Base-by-base conservation (phyloP, 2,797 vertebrate species). In the Acanthis flammea region DNA sequence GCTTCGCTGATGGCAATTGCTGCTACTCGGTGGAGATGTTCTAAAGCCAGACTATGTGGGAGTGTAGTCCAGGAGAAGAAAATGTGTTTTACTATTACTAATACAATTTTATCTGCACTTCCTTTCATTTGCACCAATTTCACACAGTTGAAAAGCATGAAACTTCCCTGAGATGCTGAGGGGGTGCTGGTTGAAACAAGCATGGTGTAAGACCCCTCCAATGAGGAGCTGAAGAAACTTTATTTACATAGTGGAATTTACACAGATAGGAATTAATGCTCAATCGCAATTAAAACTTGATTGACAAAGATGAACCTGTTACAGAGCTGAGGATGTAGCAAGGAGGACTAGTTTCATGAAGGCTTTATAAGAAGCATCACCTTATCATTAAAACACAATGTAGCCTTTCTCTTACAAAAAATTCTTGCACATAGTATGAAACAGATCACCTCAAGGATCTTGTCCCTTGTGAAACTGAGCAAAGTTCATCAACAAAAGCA, bases 1-100 rank as follows among this genome's bases (percentile, higher is more conserved):
- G 83, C 65, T 83, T 47, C 15, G 2, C 65, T 77, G 95, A 94
- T 92, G 94, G 94, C 76, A 96, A 95, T 11, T 42, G 95, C 94
- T 78, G 88, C 93, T 86, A 14, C 91, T 96, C 72, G 4, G 74
- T 18, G 31, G 83, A 91, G 90, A 89, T 76, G 79, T 83, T 75
- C 58, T 86, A 77, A 90, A 92, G 74, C 67, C 47, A 65, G 83
- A 50, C 89, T 81, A 75, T 1, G 3, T 47, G n/a, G 65, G 83
- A 83, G 85, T 53, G 19, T 12, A 71, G 51, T 37, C n/a, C 35
- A 72, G 48, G 21, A 85, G 37, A 39, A 75, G 45, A 76, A 88
- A 85, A 90, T 6, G 35, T 4, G 17, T 15, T 86, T 92, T 83
- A 86, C 62, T 62, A 27, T 71, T 39, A 42, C 73, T 42, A 4